Evolutionary conservation across 2,888 invertebrate species (phyloP), one percentile per base, ranked within the genome.

Genomic region (Tinea pellionella): DNA sequence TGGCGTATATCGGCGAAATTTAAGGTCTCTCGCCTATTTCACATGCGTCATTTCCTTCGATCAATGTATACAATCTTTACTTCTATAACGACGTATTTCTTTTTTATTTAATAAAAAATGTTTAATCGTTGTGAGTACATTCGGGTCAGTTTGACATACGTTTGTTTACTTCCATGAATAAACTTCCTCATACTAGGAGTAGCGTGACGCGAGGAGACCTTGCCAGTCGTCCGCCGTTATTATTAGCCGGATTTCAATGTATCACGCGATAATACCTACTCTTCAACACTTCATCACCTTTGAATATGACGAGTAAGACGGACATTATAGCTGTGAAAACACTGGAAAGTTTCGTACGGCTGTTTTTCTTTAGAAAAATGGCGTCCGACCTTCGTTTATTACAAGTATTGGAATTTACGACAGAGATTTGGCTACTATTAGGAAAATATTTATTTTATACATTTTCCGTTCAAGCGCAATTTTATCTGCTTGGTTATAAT

Each of bases 121-220:
- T 47, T 47, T 47, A 47, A 47, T 47, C 13, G 47, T 47, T 13
- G 15, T n/a, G n/a, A n/a, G n/a, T 15, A 47, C 47, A 8, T 41
- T 41, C 41, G 13, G 47, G n/a, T 13, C 47, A 47, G 13, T 47
- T 47, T 47, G 47, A 47, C 47, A 53, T 18, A 53, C 53, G 53
- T 53, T 19, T 53, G 53, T 53, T 53, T 53, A 53, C 53, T 24
- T 18, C 16, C 51, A 51, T 51, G 19, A 51, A 51, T 18, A 13
- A 9, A 29, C 30, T 56, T 57, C 57, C 57, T 57, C 32, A 29
- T 55, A 47, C 2, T 47, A 15, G 47, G 47, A 47, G 29, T 55
- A 32, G 57, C 57, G 57, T 57, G 57, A 57, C 57, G 57, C 13
- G 32, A 30, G 19, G 32, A 57, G 57, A 57, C 57, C 57, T 57